phyloP scores from a whole-genome alignment of 2,797 vertebrate genomes.

The Acanthiza pusilla region DNA sequence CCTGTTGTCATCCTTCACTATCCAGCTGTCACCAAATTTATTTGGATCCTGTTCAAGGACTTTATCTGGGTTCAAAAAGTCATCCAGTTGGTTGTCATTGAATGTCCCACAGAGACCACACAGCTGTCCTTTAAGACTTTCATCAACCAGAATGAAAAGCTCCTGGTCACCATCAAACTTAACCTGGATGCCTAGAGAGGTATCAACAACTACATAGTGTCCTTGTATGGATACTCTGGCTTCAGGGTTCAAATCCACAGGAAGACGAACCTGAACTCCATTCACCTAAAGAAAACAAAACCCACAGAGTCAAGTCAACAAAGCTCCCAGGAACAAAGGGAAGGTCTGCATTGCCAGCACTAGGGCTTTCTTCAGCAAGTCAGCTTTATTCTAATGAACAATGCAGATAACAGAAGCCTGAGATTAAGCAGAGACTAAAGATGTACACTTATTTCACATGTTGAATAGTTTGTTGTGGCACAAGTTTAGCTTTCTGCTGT shows the following conservation, averaged over 20 bases:
- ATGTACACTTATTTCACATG: background rate
- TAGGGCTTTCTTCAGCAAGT: background rate
- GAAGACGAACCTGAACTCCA: conserved; percentile 60
- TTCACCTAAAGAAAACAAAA: conserved; percentile 69
- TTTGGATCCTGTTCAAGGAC: conserved; percentile 60
- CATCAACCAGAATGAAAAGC: conserved; percentile 81
- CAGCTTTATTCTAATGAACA: background rate
- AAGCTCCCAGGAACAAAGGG: background rate
- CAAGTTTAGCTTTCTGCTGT: background rate
- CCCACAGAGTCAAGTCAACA: background rate
- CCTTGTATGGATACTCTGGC: conserved; percentile 44
- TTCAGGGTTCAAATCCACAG: conserved; percentile 23
- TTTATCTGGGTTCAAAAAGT: conserved; percentile 76
- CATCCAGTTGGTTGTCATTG: conserved; percentile 77
- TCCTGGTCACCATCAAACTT: conserved; percentile 75
- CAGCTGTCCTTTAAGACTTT: conserved; percentile 75
- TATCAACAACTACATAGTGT: conserved; percentile 66
- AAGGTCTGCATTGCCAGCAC: background rate
- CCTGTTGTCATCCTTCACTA: conserved; percentile 57
- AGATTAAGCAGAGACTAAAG: background rate
- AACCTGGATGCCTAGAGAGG: conserved; percentile 79
- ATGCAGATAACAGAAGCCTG: background rate
- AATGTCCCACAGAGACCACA: conserved; percentile 85
- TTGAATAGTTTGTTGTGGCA: background rate
- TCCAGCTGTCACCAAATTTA: conserved; percentile 84